phyloP scores from a whole-genome alignment of 2,797 vertebrate genomes.

The Meriones psammophilus region DNA sequence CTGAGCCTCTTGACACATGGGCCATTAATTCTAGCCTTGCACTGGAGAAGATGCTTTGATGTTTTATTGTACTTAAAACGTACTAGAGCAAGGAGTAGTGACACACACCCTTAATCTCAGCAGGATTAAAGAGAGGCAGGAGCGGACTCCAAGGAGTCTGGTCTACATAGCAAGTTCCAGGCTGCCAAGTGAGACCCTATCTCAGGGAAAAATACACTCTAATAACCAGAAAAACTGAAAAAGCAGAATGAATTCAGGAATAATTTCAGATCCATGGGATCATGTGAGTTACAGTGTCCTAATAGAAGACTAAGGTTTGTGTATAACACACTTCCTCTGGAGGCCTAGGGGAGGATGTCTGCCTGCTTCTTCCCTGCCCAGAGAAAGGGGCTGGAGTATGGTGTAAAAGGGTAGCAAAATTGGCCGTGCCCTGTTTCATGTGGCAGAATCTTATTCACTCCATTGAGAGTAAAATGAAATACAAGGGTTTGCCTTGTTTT shows the following conservation, averaged over 20 bases:
- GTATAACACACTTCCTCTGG: background rate
- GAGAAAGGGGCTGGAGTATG: background rate
- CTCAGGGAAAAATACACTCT: background rate
- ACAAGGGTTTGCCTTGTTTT: background rate
- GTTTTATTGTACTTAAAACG: conserved; percentile 63
- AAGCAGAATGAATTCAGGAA: background rate
- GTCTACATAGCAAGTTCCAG: background rate
- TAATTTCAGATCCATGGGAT: conserved; percentile 49
- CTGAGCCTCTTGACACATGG: background rate
- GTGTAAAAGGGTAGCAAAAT: background rate
- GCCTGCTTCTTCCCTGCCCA: background rate
- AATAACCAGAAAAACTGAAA: conserved; percentile 33
- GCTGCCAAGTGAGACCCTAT: background rate
- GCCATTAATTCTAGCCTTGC: background rate
- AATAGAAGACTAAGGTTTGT: background rate
- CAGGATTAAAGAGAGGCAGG: background rate
- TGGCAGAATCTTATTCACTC: background rate
- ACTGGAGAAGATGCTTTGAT: background rate
- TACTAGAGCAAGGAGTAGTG: conserved; percentile 10
- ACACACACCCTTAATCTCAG: background rate
- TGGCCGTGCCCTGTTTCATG: background rate
- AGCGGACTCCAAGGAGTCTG: background rate
- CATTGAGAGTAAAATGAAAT: background rate
- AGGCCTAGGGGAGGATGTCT: background rate
- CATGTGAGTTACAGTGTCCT: background rate